Conservation (phyloP, 2,797 vertebrate species). For the Spinus pinus region DNA sequence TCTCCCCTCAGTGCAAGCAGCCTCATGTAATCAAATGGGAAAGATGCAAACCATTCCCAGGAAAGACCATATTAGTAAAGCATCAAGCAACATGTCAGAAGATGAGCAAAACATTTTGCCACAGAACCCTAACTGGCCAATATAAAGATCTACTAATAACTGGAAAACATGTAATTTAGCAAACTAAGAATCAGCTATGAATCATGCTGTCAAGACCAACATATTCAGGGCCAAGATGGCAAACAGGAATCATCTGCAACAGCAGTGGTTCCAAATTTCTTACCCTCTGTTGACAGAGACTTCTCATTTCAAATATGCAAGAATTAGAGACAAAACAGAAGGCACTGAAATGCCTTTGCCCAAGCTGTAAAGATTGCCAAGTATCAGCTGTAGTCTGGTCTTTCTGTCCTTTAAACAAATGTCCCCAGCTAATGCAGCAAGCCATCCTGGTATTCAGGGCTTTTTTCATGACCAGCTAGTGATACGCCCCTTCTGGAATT, state of each 20-base stretch:
- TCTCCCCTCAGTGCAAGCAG: not conserved
- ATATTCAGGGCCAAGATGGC: not conserved
- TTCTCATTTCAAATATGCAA: not conserved
- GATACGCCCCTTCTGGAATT: not conserved
- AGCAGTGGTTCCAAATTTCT: not conserved
- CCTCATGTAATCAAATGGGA: not conserved
- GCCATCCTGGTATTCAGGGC: not conserved
- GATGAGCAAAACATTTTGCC: not conserved
- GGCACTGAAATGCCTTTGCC: not conserved
- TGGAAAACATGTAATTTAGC: not conserved
- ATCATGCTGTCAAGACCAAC: not conserved
- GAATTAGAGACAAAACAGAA: conserved; percentile 9
- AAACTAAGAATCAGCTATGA: not conserved
- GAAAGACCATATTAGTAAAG: not conserved
- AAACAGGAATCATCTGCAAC: not conserved
- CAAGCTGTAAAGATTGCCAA: not conserved
- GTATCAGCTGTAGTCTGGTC: not conserved
- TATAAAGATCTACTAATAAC: not conserved
- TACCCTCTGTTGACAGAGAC: not conserved
- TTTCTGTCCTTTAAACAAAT: conserved; percentile 9
- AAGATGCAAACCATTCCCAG: not conserved
- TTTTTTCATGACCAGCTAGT: not conserved
- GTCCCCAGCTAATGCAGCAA: not conserved
- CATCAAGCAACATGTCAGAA: not conserved
- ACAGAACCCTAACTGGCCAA: not conserved